Evolutionary conservation across 2,113 vertebrate genomes (phyloP), one percentile per base, ranked within the genome.

Genomic region (Oenanthe oenanthe): DNA sequence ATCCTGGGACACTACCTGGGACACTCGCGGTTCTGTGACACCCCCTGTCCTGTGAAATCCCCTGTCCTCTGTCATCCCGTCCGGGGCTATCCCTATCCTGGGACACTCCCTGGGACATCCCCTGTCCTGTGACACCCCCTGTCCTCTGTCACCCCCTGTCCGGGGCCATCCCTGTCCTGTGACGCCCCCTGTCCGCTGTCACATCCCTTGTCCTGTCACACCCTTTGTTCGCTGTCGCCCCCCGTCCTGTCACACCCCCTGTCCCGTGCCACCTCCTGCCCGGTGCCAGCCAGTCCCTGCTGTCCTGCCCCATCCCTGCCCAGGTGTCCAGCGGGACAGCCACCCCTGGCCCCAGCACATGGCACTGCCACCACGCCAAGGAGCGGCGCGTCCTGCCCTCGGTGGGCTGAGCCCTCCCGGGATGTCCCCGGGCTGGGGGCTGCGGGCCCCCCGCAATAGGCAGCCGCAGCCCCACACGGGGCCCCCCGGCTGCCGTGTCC

Each of bases 321-420:
- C 74, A 16, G 13, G 51, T 36, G 71, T 28, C 26, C 47, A 14
- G 15, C 3, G 3, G 4, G 10, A 38, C 53, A 58, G 63, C 7
- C 81, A 19, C 24, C 26, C 58, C 3, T 1, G 3, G 0, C 4
- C 4, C 7, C 21, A 7, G 72, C 58, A 20, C 76, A 7, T 1
- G 40, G 54, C 85, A 9, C 2, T 2, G 3, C 38, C 21, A 2
- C 61, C 61, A 12, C 1, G 51, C 42, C 12, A 5, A 6, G 32
- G 6, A 25, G 45, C 4, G 2, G 4, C 42, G 4, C 26, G 5
- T 3, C 29, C 51, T n/a, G 65, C 40, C 21, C 9, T 28, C 16
- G 6, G 4, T 0, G 32, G 50, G 17, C 2, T 1, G 7, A 54
- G 34, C 42, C 31, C 9, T 29, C 42, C 6, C 1, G 12, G 12